Evolutionary conservation across 2,888 invertebrate genomes (phyloP), one percentile per base, ranked within the genome.

Genomic region (Trichopria drosophilae): DNA sequence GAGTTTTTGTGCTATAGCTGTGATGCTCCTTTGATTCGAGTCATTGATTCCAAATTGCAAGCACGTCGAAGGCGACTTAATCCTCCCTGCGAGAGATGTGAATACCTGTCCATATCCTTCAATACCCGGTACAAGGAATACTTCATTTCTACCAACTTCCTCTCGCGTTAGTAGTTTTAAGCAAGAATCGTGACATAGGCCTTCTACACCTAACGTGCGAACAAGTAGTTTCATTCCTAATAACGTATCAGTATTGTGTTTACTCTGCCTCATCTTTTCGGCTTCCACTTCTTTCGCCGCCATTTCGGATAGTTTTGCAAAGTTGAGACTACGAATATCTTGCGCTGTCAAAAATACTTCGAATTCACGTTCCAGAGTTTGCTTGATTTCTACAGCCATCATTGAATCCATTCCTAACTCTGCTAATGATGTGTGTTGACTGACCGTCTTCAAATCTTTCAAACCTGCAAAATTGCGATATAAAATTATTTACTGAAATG

Each of bases 371-470:
- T 95, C 94, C 2, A 95, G 75, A 0, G 88, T 88, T 76, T 95
- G 94, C 64, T 95, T 95, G 61, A 98, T 93, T 77, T 98, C 96
- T 0, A 95, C 92, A 0, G 92, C 93, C 93, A 94, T 96, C 80
- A 97, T 85, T 2, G 96, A 96, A 77, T 98, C 96, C 86, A 98
- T 90, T 24, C 97, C 97, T 57, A 98, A 79, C 72, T 97, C 96
- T 1, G 92, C 90, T 2, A 98, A 78, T 0, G 87, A 84, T 1
- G 85, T 82, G 65, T 85, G 84, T 53, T 83, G 80, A 34, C 87
- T 87, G 1, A 85, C 82, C 0, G 82, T 82, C 75, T 86, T 89
- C 68, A 71, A 69, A 58, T 77, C 75, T 36, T 73, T 70, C 6
- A 78, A 51, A 24, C 74, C 77, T 76, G 28, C 4, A 40, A 56